Evolutionary conservation across 2,888 invertebrate species (phyloP).

Genomic region (Imbricaverruca yamaguchii): DNA sequence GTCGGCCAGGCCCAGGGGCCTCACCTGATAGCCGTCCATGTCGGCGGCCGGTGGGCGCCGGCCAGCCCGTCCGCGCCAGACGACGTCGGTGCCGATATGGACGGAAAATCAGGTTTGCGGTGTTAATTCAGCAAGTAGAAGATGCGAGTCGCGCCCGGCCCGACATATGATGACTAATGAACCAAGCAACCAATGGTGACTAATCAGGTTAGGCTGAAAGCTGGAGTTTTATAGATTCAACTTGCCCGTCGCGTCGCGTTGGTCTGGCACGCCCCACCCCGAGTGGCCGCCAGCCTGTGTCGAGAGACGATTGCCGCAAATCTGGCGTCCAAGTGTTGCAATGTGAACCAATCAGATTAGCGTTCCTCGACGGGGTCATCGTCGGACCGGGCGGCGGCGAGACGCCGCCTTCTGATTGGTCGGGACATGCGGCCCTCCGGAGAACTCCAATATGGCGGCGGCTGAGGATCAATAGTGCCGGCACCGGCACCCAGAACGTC

Average conservation of each 20-base stretch:
- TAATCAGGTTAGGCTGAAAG: constrained; percentile 4
- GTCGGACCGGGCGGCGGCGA: background rate
- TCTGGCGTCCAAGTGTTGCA: constrained; percentile 19
- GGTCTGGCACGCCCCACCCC: background rate
- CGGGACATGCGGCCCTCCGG: background rate
- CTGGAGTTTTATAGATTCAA: constrained; percentile 6
- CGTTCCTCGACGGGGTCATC: background rate
- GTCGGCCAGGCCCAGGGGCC: constrained; percentile 38
- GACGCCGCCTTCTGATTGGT: background rate
- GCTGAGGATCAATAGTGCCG: background rate
- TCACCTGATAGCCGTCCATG: constrained; percentile 15
- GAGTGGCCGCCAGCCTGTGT: background rate
- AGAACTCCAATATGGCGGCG: constrained; percentile 5
- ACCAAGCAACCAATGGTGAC: background rate
- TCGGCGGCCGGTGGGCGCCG: background rate
- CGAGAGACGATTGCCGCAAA: constrained; percentile 3
- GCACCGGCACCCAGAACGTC: no score
- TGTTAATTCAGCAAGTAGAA: background rate
- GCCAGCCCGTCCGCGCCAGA: background rate
- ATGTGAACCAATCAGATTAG: constrained; percentile 19
- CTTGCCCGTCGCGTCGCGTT: background rate
- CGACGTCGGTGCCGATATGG: background rate
- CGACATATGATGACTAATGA: constrained; percentile 20
- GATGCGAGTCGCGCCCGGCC: background rate
- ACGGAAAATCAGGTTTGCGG: constrained; percentile 5